Evolutionary conservation across 2,113 vertebrate species (phyloP).

Genomic region (Gila orcuttii): DNA sequence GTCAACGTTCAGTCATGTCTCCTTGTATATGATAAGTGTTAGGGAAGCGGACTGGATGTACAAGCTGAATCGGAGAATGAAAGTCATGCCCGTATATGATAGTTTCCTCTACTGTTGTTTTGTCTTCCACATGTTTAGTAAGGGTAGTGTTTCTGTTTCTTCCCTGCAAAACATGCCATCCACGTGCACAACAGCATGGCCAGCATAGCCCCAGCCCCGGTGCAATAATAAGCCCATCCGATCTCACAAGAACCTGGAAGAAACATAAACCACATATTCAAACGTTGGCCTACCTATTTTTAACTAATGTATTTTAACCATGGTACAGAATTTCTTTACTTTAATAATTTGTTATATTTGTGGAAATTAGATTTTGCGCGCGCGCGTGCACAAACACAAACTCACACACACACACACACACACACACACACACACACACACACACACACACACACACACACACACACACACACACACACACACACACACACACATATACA

Average conservation of each 20-base stretch:
- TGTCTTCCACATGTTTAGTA: conserved; percentile 75
- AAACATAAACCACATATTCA: conserved; percentile 27
- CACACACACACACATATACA: too few species aligned
- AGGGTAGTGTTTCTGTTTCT: conserved; percentile 95
- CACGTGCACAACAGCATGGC: conserved; percentile 94
- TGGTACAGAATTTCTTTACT: too few species aligned
- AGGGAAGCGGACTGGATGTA: background rate
- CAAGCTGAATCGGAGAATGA: background rate
- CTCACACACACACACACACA: too few species aligned
- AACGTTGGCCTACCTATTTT: too few species aligned
- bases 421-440: too few species aligned
- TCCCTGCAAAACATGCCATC: conserved; percentile 94
- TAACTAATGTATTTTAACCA: too few species aligned
- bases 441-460: too few species aligned
- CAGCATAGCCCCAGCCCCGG: conserved; percentile 81
- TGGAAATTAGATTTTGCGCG: too few species aligned
- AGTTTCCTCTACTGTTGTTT: background rate
- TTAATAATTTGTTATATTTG: too few species aligned
- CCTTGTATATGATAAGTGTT: background rate
- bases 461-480: too few species aligned
- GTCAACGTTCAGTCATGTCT: background rate
- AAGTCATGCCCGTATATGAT: conserved; percentile 9
- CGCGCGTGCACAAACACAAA: too few species aligned
- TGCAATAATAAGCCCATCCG: conserved; percentile 97
- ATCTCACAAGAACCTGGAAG: conserved; percentile 88